A percentile compares a stretch with the other conserved stretches of the same genome.
Conservation (phyloP, 53 echinoderm and acorn worm species). For the Apostichopus leukothele region DNA sequence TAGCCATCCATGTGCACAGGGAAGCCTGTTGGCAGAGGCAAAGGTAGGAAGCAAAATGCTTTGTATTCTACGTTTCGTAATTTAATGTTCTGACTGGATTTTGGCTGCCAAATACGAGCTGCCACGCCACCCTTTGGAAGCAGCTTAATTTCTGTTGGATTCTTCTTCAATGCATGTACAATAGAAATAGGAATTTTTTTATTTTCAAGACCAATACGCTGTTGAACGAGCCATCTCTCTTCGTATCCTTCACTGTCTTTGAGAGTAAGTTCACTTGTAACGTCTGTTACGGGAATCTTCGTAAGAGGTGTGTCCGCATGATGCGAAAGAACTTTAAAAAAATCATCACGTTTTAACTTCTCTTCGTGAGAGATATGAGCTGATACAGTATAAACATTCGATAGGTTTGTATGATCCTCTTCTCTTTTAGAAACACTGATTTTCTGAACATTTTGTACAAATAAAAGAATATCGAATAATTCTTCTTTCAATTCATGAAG, state of each 20-base stretch:
- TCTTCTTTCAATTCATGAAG: conserved; percentile 43
- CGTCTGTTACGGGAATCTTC: background rate
- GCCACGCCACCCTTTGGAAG: conserved; percentile 88
- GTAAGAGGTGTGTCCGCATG: conserved; percentile 4
- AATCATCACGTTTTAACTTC: background rate
- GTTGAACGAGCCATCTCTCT: conserved; percentile 73
- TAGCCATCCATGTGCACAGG: conserved; percentile 66
- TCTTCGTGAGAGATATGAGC: conserved; percentile 52
- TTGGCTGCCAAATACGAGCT: conserved; percentile 43
- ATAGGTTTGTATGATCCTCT: conserved; percentile 27
- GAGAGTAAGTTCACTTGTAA: conserved; percentile 12
- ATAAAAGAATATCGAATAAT: conserved; percentile 68
- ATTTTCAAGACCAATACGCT: conserved; percentile 63
- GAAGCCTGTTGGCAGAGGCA: conserved; percentile 64
- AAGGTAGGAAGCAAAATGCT: conserved; percentile 82
- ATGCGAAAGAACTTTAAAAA: conserved; percentile 44
- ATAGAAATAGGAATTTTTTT: background rate
- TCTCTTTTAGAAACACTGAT: conserved; percentile 68
- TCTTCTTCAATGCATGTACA: background rate
- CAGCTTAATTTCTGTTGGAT: conserved; percentile 33
- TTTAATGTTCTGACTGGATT: background rate
- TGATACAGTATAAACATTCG: conserved; percentile 43
- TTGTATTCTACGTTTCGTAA: conserved; percentile 18
- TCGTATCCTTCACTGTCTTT: conserved; percentile 2
- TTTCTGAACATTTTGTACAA: conserved; percentile 71